phyloP scores from a whole-genome alignment of 2,113 vertebrate genomes.

The Cercopithecus mona region DNA sequence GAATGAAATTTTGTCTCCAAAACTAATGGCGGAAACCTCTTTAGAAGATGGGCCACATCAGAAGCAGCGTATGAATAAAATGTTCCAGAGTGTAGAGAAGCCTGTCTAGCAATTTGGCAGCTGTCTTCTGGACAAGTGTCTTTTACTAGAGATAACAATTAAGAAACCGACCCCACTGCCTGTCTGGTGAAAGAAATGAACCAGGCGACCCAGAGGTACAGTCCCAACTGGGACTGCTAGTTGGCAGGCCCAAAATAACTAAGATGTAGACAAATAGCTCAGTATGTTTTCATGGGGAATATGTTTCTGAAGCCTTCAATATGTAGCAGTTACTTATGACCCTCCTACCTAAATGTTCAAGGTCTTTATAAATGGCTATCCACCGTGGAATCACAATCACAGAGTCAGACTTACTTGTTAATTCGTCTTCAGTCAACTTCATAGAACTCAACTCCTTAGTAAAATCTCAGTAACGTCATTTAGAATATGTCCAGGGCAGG shows the following conservation, averaged over 20 bases:
- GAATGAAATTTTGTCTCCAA: slow-evolving; percentile 60
- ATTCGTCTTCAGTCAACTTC: not conserved
- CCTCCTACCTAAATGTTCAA: not conserved
- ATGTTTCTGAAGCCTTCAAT: not conserved
- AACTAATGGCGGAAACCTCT: slow-evolving; percentile 43
- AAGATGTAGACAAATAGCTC: not conserved
- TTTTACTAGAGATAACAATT: not conserved
- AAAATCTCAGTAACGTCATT: not conserved
- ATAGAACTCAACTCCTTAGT: not conserved
- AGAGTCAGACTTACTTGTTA: not conserved
- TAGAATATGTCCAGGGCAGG: not conserved
- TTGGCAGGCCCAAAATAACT: not conserved
- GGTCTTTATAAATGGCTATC: not conserved
- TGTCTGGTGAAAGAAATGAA: not conserved
- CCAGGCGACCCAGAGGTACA: not conserved
- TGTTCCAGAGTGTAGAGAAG: not conserved
- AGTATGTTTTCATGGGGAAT: not conserved
- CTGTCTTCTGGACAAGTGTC: not conserved
- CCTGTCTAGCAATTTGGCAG: not conserved
- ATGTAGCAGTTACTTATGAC: not conserved
- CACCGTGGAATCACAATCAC: not conserved
- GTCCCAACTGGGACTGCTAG: not conserved
- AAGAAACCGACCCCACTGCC: not conserved
- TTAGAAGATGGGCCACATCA: not conserved
- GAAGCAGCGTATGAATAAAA: slow-evolving; percentile 34